These are phyloP conservation scores for Euschistus heros DNA, from an alignment of 1,140 invertebrate species.

Conservation along the genomic window DNA sequence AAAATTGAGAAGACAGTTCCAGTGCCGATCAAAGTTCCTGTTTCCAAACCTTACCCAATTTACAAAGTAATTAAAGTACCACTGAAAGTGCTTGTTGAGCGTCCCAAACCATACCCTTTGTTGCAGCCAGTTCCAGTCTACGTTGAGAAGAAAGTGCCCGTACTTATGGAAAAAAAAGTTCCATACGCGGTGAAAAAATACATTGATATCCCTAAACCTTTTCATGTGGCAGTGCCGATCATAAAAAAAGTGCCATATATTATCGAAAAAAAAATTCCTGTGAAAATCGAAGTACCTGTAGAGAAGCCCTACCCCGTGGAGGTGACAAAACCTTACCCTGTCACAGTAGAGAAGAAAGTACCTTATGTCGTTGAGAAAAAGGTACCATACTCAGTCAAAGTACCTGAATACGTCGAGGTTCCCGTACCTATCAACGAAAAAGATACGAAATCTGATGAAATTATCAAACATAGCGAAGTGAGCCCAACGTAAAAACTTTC, in stretches of 20 bases:
- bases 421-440: background rate
- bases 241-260: background rate
- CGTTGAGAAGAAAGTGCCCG: background rate
- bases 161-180: background rate
- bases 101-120: background rate
- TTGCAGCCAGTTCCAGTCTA: background rate
- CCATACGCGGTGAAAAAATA: background rate
- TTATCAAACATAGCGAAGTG: too few relatives aligned
- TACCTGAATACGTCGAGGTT: background rate
- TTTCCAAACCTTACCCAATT: background rate
- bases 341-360: constrained; percentile 1
- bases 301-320: constrained; percentile 1
- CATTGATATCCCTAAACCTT: background rate
- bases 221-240: background rate
- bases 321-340: background rate
- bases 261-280: background rate
- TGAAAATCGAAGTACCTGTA: background rate
- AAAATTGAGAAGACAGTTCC: background rate
- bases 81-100: background rate
- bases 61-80: constrained; percentile 8
- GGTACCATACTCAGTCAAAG: background rate
- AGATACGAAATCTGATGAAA: too few relatives aligned
- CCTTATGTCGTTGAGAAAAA: constrained; percentile 8
- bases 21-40: background rate
- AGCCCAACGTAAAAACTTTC: too few relatives aligned